phyloP scores from a whole-genome alignment of 2,888 invertebrate genomes.

The Metellina segmentata region DNA sequence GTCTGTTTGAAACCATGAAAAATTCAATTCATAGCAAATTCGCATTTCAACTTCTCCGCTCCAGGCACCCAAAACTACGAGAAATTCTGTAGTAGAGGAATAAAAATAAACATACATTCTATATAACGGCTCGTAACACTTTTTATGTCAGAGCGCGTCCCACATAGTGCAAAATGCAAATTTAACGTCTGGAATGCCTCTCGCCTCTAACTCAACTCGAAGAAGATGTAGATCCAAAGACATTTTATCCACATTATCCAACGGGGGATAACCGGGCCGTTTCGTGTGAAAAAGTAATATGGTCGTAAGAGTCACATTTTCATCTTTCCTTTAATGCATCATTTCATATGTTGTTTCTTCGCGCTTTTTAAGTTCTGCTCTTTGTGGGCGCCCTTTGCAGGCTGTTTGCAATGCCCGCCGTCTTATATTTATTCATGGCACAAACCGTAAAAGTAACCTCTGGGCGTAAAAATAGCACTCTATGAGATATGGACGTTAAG shows the following conservation, averaged over 20 bases:
- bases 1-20: background rate
- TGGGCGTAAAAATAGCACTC: slow-evolving; percentile 35
- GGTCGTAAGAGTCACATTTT: slow-evolving; percentile 48
- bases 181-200: slow-evolving; percentile 57
- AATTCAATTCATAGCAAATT: background rate
- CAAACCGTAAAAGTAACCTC: slow-evolving; percentile 37
- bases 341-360: slow-evolving; percentile 53
- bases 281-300: slow-evolving; percentile 59
- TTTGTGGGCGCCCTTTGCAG: background rate
- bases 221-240: slow-evolving; percentile 16
- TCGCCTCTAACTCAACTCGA: background rate
- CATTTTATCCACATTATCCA: slow-evolving; percentile 55
- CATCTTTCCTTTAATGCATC: slow-evolving; percentile 50
- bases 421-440: slow-evolving; percentile 31
- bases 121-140: slow-evolving; percentile 33
- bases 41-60: background rate
- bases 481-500: slow-evolving; percentile 39
- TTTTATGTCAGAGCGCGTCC: slow-evolving; percentile 46
- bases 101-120: slow-evolving; percentile 27
- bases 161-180: slow-evolving; percentile 58
- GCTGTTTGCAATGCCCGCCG: background rate
- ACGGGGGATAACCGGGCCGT: slow-evolving; percentile 29
- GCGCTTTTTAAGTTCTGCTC: slow-evolving; percentile 50
- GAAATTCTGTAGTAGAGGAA: slow-evolving; percentile 20
- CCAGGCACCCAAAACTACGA: background rate